Conservation (phyloP, 1,140 invertebrate species). For the Andricus grossulariae region DNA sequence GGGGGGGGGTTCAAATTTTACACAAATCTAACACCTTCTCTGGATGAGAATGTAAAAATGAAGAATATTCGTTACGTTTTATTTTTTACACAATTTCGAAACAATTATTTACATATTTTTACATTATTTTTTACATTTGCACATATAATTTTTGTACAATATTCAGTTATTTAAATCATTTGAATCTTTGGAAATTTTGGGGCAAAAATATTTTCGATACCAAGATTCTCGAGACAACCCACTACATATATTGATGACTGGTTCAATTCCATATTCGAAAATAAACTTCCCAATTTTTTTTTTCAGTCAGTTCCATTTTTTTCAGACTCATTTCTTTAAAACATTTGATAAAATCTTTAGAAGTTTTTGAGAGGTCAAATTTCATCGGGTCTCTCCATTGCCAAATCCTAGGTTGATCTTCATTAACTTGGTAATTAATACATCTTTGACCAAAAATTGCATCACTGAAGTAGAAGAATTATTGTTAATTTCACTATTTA, state of each 20-base stretch:
- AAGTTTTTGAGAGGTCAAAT: not conserved
- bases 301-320: not conserved
- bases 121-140: too few species aligned
- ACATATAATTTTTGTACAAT: too few species aligned
- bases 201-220: not conserved
- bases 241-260: not conserved
- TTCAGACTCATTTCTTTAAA: not conserved
- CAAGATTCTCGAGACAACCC: not conserved
- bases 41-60: too few species aligned
- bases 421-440: not conserved
- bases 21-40: too few species aligned
- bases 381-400: constrained; percentile 11
- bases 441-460: not conserved
- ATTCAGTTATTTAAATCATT: too few species aligned
- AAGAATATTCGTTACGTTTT: too few species aligned
- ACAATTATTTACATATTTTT: too few species aligned
- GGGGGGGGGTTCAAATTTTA: too few species aligned
- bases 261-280: not conserved
- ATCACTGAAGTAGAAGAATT: not conserved
- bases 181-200: not conserved
- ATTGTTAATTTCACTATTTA: too few species aligned
- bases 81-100: too few species aligned
- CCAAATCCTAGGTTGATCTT: not conserved
- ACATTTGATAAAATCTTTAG: not conserved
- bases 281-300: not conserved